A percentile compares a stretch with the other conserved stretches of the same genome.
phyloP scores from a whole-genome alignment of 2,888 invertebrate genomes.

The Cordilura impudica region DNA sequence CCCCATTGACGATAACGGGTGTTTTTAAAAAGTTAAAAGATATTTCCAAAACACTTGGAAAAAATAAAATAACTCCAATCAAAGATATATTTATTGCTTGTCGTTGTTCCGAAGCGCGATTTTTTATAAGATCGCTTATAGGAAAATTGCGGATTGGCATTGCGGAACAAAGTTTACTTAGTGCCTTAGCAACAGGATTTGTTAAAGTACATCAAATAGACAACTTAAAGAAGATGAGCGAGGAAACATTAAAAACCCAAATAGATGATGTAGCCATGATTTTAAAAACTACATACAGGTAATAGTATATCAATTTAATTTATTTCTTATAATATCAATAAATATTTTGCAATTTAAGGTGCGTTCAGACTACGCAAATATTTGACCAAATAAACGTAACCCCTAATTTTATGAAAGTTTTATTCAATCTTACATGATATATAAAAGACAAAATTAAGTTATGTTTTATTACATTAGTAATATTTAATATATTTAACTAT shows the following conservation, averaged over 20 bases:
- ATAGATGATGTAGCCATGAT: conserved; percentile 86
- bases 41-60: conserved; percentile 91
- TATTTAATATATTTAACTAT: no score
- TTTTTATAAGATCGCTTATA: conserved; percentile 91
- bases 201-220: conserved; percentile 83
- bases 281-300: conserved; percentile 96
- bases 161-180: conserved; percentile 96
- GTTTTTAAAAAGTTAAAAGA: conserved; percentile 92
- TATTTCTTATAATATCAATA: neutral
- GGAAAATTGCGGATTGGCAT: conserved; percentile 97
- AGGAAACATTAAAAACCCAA: conserved; percentile 85
- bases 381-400: no score
- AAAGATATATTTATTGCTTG: conserved; percentile 96
- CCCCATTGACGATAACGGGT: conserved; percentile 84
- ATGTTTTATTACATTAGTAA: no score
- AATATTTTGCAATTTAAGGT: neutral
- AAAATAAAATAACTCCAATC: conserved; percentile 92
- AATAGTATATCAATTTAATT: conserved; percentile 59
- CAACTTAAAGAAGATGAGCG: conserved; percentile 81
- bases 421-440: no score
- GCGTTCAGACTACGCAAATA: no score
- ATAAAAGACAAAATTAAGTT: no score
- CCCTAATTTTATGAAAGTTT: no score
- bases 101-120: conserved; percentile 90
- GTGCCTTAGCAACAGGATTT: conserved; percentile 92